Base-by-base conservation (phyloP, 1,140 invertebrate species). In the Platorchestia sp. region DNA sequence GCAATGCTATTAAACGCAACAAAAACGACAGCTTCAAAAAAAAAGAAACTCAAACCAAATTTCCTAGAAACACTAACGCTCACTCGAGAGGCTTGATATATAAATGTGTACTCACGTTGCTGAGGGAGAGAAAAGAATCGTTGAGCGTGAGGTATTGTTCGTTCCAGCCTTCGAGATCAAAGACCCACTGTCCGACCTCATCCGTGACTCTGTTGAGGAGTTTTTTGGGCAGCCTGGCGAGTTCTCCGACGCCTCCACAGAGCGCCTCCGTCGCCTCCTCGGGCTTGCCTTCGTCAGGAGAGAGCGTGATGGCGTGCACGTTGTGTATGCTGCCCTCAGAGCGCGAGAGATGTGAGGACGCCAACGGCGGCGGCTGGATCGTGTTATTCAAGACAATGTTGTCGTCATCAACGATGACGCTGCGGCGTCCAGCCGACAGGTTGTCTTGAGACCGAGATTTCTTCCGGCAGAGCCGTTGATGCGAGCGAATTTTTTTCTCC, bases 251-350 rank as follows among this genome's bases (percentile, higher is more conserved):
- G 40, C 95, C 89, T 95, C 95, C 91, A 93, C 95, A 95, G 22
- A 95, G 95, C 44, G 95, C 96, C 40, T 95, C 95, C 6, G 10
- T 41, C 3, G 45, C 43, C 41, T 93, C 91, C 40, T 95, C 95
- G 27, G 75, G 43, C 44, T 86, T 95, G 45, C 3, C 40, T 27
- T 89, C 43, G 40, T 51, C 86, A 89, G 95, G 86, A 45, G 95
- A 45, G 7, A 51, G 41, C 22, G 95, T 43, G 14, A 95, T 91
- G 42, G 95, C 95, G 86, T 96, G 95, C 19, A 96, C 96, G 86
- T 96, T 96, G 95, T 96, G 96, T 91, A 96, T 96, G 96, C 95
- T 96, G 86, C 96, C 96, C 95, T 96, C 96, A 45, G 95, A 96
- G 40, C 96, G 95, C 36, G 96, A 96, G 45, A 96, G 95, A 75